Base-by-base conservation (phyloP, 64 coral and sea anemone genomes). In the Dendrophyllia cribrosa region DNA sequence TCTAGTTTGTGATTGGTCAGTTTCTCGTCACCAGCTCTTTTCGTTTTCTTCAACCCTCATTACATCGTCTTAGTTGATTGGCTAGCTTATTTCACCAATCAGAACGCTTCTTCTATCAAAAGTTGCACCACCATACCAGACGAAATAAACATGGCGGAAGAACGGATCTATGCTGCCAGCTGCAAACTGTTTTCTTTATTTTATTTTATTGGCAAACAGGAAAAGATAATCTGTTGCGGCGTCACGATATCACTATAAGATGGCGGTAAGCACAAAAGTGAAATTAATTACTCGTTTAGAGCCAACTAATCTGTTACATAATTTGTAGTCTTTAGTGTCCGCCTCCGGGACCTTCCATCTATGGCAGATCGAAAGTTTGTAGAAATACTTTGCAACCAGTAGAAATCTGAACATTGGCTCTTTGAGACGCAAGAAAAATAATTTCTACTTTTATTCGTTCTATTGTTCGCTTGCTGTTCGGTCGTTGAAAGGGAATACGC, bases 171-270 rank as follows among this genome's bases (percentile, higher is more conserved):
- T 1, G 14, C 1, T 9, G 3, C n/a, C n/a, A 44, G 9, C 4
- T 64, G 58, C 15, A 47, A 19, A 65, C 8, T 50, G n/a, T 51
- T 65, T 66, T 50, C 17, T 50, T 84, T 84, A 19, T 25, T 15
- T 65, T 67, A 84, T 84, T 67, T 68, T 23, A 46, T 68, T 3
- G 80, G 45, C 11, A 66, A 66, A 68, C 19, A 0, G 43, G 63
- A 65, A 20, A 13, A 66, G 3, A 11, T 84, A 84, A 94, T 94
- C 17, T 88, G 86, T 26, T 94, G 78, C 73, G 92, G 92, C 51
- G 49, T 94, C 69, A 94, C 92, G 19, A 94, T 78, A 77, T 94
- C 92, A 94, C 86, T 94, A 94, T 94, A 94, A 89, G 92, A 94
- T 94, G 92, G 92, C 62, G 58, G 92, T 94, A 65, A 52, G 76